Base-by-base conservation (phyloP, 2,113 vertebrate species). In the Tetraodon nigroviridis region DNA sequence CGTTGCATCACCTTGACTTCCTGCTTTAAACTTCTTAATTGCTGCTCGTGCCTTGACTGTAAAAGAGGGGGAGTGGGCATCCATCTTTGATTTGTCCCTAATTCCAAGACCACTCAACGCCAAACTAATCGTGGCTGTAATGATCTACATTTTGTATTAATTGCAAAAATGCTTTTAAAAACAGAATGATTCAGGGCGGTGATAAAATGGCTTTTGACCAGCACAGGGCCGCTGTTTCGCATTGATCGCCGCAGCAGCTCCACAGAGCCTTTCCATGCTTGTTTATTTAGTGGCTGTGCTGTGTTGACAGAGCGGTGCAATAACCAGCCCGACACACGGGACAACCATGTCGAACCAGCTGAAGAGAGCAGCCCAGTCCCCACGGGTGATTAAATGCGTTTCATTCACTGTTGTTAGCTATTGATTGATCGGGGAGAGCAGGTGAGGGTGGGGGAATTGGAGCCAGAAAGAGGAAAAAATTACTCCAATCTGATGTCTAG, bases 271-370 rank as follows among this genome's bases (percentile, higher is more conserved):
- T 71, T 64, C 72, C 60, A 50, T 66, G 68, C 67, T 73, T 84
- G 74, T 79, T 87, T 82, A 66, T 76, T 80, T 57, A 52, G 55
- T 21, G 57, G 21, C 76, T 58, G 57, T 51, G 60, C 57, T 51
- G 69, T 75, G 74, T 84, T 83, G 74, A 80, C 61, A 71, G 74
- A 78, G 71, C 48, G 47, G 68, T 29, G 68, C 73, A 75, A 69
- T 80, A 81, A 77, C 69, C 24, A 53, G 27, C 37, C 13, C 16
- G 42, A n/a, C 49, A 52, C 61, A 55, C 59, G 47, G 42, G 54
- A 67, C 56, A 42, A 66, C 37, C 78, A 73, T 69, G 73, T 77
- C 58, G 56, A 47, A 69, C 19, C 52, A 48, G 56, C 53, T 55
- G 22, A 21, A 44, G 55, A 55, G 32, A 78, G 49, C 49, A 19